Percentiles rank a stretch among this genome's conserved stretches.
phyloP scores from a whole-genome alignment of 2,797 vertebrate genomes.

The Diplodus sargus region DNA sequence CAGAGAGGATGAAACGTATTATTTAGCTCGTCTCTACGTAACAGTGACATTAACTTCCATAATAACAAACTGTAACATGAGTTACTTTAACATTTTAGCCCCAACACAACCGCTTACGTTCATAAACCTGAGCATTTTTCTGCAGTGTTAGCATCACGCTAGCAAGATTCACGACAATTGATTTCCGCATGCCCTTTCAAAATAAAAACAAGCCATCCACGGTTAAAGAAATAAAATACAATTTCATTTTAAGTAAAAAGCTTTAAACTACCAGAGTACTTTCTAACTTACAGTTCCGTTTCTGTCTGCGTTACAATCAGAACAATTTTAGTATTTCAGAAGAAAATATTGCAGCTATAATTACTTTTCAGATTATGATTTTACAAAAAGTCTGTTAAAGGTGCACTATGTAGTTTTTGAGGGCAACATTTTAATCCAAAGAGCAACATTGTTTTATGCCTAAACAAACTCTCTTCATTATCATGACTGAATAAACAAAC shows the following conservation, averaged over 20 bases:
- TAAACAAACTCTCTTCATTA: too few relatives aligned
- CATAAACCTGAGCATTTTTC: background rate
- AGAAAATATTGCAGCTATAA: background rate
- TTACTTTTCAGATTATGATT: background rate
- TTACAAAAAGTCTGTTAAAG: too few relatives aligned
- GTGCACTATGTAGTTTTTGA: too few relatives aligned
- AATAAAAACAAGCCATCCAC: slow-evolving; percentile 41
- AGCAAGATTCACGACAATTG: rapidly evolving
- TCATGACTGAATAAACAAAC: too few relatives aligned
- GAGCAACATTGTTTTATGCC: too few relatives aligned
- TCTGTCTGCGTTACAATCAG: too few relatives aligned
- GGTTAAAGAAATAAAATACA: background rate
- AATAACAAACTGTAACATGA: rapidly evolving
- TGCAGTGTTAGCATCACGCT: background rate
- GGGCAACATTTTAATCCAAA: too few relatives aligned
- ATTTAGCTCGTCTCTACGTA: rapidly evolving
- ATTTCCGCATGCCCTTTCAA: slow-evolving; percentile 52
- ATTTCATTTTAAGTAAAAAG: background rate
- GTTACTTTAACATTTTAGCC: background rate
- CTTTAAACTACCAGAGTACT: background rate
- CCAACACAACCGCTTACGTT: rapidly evolving
- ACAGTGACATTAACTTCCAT: rapidly evolving
- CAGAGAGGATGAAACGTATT: rapidly evolving
- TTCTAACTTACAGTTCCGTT: background rate
- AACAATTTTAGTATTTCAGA: background rate